Percentiles rank a stretch among this genome's conserved stretches.
Evolutionary conservation across 2,113 vertebrate species (phyloP).

Genomic region (Anseranas semipalmata): DNA sequence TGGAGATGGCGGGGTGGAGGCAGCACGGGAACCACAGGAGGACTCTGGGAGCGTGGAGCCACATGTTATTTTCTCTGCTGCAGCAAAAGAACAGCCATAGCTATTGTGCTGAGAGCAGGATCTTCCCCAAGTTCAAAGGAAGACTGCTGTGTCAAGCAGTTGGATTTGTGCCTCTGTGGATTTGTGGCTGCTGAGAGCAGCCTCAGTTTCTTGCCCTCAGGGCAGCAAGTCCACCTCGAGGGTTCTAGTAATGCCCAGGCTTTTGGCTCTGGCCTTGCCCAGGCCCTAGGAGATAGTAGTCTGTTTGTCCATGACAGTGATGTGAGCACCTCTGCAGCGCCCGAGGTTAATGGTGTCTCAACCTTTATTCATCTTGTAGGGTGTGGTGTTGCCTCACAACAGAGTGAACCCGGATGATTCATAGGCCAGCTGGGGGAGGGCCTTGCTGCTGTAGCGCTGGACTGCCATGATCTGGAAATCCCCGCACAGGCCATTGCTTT

Average conservation of each 20-base stretch:
- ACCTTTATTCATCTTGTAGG: background rate
- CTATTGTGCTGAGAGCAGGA: background rate
- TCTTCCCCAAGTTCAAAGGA: background rate
- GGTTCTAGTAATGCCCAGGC: background rate
- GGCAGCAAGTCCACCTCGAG: background rate
- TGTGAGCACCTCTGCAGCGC: background rate
- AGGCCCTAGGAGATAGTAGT: background rate
- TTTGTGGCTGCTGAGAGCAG: background rate
- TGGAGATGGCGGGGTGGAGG: background rate
- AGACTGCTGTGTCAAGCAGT: background rate
- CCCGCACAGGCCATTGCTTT: background rate
- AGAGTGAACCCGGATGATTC: background rate
- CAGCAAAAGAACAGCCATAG: background rate
- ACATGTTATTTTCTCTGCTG: background rate
- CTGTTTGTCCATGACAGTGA: background rate
- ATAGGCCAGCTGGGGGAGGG: background rate
- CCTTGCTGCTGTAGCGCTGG: background rate
- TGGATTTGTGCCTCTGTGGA: constrained; percentile 7
- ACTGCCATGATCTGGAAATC: background rate
- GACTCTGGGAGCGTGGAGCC: background rate
- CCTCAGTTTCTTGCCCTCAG: background rate
- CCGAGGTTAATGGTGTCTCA: background rate
- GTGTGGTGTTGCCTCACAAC: background rate
- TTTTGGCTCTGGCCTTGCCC: background rate
- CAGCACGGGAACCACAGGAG: background rate